phyloP scores from a whole-genome alignment of 2,888 invertebrate genomes.

The Philaethria dido region DNA sequence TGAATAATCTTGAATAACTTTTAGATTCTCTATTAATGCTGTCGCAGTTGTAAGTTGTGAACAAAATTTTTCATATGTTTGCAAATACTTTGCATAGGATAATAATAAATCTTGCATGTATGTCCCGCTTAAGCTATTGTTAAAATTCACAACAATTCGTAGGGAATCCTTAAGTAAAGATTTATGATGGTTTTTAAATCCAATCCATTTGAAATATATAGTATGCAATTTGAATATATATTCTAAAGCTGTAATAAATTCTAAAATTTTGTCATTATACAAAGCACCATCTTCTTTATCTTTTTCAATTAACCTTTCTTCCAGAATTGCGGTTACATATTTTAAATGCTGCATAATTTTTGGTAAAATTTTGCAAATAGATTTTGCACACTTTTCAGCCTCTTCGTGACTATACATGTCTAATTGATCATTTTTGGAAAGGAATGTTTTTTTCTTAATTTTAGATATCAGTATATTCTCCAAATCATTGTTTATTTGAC shows the following conservation, averaged over 20 bases:
- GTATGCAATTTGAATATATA: slow-evolving; percentile 82
- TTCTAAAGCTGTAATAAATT: slow-evolving; percentile 77
- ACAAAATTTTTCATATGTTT: slow-evolving; percentile 78
- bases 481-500: slow-evolving; percentile 60
- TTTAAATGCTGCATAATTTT: slow-evolving; percentile 64
- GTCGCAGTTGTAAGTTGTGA: slow-evolving; percentile 82
- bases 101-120: slow-evolving; percentile 65
- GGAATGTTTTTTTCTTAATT: slow-evolving; percentile 68
- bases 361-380: slow-evolving; percentile 60
- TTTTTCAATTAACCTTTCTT: slow-evolving; percentile 51
- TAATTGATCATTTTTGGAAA: slow-evolving; percentile 59
- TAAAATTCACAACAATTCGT: slow-evolving; percentile 63
- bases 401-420: slow-evolving; percentile 60
- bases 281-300: slow-evolving; percentile 55
- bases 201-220: slow-evolving; percentile 86
- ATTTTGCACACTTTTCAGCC: slow-evolving; percentile 66
- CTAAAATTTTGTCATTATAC: slow-evolving; percentile 56
- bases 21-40: slow-evolving; percentile 79
- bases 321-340: slow-evolving; percentile 58
- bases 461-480: slow-evolving; percentile 65
- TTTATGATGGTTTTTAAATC: slow-evolving; percentile 78
- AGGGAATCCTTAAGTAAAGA: slow-evolving; percentile 67
- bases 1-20: slow-evolving; percentile 73
- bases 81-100: slow-evolving; percentile 67
- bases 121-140: slow-evolving; percentile 54